phyloP scores from a whole-genome alignment of 1,140 invertebrate genomes.

The Hestina assimilis region DNA sequence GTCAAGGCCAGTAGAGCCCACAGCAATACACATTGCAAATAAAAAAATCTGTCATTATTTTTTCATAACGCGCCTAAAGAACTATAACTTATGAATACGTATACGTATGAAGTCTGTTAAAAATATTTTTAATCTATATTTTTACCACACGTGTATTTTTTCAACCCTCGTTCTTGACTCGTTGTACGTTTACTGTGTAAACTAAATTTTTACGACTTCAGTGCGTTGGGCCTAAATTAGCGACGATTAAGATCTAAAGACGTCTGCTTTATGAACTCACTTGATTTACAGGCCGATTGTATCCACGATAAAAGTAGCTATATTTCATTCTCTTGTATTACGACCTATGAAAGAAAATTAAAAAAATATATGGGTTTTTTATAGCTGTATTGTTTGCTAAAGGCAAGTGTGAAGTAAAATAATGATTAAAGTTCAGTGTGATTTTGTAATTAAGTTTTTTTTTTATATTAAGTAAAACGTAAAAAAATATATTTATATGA shows the following conservation, averaged over 20 bases:
- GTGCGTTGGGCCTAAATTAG: slow-evolving; percentile 21
- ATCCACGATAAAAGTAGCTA: slow-evolving; percentile 13
- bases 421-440: not conserved
- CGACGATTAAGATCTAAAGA: slow-evolving; percentile 21
- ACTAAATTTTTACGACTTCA: slow-evolving; percentile 9
- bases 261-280: slow-evolving; percentile 20
- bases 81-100: too few species aligned
- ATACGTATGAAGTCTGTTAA: too few species aligned
- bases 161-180: too few species aligned
- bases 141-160: too few species aligned
- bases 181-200: not conserved
- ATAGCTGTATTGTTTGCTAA: not conserved
- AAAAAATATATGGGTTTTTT: not conserved
- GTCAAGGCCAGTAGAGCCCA: too few species aligned
- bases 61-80: too few species aligned
- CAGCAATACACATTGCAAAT: too few species aligned
- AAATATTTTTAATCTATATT: too few species aligned
- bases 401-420: slow-evolving; percentile 1
- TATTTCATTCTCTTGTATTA: slow-evolving; percentile 3
- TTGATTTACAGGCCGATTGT: slow-evolving; percentile 26
- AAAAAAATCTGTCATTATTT: too few species aligned
- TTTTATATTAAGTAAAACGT: too few species aligned
- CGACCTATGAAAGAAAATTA: not conserved
- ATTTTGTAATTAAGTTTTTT: not conserved
- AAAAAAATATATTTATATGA: not conserved